These are phyloP conservation scores for Sarcoramphus papa DNA, from an alignment of 2,797 vertebrate species.

Conservation along the genomic window DNA sequence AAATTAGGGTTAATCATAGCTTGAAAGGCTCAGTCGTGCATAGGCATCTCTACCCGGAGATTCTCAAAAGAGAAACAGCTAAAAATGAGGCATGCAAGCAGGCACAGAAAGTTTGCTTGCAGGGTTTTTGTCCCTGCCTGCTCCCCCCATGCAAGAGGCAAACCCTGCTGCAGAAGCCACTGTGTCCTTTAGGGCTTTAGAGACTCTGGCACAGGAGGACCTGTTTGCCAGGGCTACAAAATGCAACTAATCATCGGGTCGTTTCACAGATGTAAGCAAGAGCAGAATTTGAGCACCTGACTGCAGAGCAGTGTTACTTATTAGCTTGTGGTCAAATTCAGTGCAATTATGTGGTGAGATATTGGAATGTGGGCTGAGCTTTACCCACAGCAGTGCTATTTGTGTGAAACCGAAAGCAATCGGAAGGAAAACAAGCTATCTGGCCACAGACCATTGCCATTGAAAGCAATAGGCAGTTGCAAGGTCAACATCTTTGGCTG, in stretches of 20 bases:
- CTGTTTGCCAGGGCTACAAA: not conserved
- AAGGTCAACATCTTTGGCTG: not conserved
- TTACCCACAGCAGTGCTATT: not conserved
- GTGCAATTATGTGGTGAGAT: not conserved
- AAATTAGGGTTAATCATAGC: not conserved
- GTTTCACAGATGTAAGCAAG: not conserved
- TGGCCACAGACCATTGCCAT: not conserved
- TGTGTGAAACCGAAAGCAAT: not conserved
- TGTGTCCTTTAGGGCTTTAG: not conserved
- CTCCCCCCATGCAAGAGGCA: fast-evolving
- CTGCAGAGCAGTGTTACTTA: not conserved
- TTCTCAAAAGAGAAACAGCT: not conserved
- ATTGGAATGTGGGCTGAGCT: not conserved
- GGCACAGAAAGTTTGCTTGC: not conserved
- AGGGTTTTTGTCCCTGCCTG: not conserved
- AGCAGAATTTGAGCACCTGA: not conserved
- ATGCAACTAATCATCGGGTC: fast-evolving
- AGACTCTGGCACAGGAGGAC: not conserved
- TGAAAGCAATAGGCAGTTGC: not conserved
- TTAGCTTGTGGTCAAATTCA: not conserved
- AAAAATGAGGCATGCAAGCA: fast-evolving
- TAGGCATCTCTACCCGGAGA: not conserved
- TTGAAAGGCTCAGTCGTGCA: not conserved
- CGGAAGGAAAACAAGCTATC: not conserved
- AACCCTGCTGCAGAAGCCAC: not conserved